Conservation (phyloP, 1,140 invertebrate genomes). For the Bilobella aurantiaca region DNA sequence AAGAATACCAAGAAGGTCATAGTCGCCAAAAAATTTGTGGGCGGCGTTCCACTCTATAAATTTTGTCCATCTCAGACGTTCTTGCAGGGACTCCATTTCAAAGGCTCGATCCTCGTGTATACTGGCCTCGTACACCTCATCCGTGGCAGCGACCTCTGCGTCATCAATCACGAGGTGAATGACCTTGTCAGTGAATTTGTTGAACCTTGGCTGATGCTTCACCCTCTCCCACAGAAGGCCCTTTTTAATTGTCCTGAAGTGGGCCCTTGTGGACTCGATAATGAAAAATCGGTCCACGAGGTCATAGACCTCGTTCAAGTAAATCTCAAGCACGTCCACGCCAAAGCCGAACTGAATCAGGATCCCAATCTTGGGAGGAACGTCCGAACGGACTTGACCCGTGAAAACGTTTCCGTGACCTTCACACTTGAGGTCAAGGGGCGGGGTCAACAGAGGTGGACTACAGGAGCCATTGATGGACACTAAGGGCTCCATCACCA, state of each 20-base stretch:
- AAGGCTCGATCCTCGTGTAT: not conserved
- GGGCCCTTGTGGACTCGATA: slow-evolving; percentile 5
- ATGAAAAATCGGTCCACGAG: slow-evolving; percentile 8
- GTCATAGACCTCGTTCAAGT: slow-evolving; percentile 10
- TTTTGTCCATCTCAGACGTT: not conserved
- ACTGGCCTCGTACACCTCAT: not conserved
- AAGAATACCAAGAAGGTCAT: not conserved
- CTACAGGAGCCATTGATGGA: not conserved
- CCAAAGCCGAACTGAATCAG: slow-evolving; percentile 12
- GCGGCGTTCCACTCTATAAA: not conserved
- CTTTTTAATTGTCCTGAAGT: not conserved
- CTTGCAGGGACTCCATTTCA: not conserved
- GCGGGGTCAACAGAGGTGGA: not conserved
- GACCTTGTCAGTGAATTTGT: slow-evolving; percentile 7
- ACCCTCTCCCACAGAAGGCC: slow-evolving; percentile 9
- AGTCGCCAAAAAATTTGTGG: not conserved
- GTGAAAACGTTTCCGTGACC: no score
- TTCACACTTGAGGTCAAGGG: not conserved
- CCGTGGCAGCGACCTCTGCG: not conserved
- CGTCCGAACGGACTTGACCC: not conserved
- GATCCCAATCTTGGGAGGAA: not conserved
- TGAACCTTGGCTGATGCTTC: slow-evolving; percentile 4
- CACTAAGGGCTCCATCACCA: not conserved
- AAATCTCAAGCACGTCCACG: slow-evolving; percentile 8
- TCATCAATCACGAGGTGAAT: slow-evolving; percentile 10